These are phyloP conservation scores for Zaprionus camerounensis DNA, from an alignment of 1,140 invertebrate genomes.

Conservation along the genomic window DNA sequence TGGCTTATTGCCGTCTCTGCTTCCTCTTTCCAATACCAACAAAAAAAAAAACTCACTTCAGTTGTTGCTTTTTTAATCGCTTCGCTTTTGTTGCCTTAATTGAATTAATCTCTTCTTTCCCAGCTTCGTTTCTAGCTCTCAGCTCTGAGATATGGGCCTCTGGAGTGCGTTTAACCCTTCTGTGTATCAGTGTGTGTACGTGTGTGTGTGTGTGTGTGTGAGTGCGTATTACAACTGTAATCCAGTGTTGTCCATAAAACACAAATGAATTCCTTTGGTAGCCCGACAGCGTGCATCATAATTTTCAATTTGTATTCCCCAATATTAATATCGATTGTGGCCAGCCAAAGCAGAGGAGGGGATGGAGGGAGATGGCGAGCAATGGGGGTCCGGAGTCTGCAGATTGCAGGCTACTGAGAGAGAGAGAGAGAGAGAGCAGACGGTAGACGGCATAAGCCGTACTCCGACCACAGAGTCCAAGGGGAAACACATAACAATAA, in stretches of 20 bases:
- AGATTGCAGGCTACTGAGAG: background rate
- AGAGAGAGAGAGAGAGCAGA: conserved; percentile 50
- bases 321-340: conserved; percentile 78
- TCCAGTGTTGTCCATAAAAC: conserved; percentile 50
- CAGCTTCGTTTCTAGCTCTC: background rate
- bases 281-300: conserved; percentile 48
- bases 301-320: conserved; percentile 77
- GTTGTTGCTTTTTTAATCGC: conserved; percentile 1
- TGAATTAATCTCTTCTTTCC: conserved; percentile 12
- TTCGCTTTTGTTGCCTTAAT: conserved; percentile 12
- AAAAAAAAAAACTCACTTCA: background rate
- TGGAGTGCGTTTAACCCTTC: conserved; percentile 39
- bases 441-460: conserved; percentile 51
- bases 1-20: background rate
- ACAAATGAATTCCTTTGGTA: conserved; percentile 42
- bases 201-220: background rate
- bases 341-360: conserved; percentile 24
- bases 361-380: conserved; percentile 16
- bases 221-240: conserved; percentile 38
- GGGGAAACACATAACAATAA: conserved; percentile 72
- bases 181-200: background rate
- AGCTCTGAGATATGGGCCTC: conserved; percentile 18
- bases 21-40: no score
- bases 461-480: conserved; percentile 17
- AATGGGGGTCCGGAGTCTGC: background rate